phyloP scores from a whole-genome alignment of 2,113 vertebrate species.

The Choloepus hoffmanni region DNA sequence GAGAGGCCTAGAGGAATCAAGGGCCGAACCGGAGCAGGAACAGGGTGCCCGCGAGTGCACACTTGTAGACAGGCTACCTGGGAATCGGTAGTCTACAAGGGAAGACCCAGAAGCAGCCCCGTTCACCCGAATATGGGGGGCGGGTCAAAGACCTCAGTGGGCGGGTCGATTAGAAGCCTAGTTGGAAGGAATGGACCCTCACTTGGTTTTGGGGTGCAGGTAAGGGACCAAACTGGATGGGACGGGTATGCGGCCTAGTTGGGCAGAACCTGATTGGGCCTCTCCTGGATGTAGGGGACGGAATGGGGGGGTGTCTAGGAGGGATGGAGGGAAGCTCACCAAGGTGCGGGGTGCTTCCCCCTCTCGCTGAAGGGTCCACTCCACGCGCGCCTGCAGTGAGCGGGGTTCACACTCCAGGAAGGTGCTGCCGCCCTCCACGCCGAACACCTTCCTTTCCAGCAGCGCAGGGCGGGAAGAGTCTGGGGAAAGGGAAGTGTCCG shows the following conservation, averaged over 20 bases:
- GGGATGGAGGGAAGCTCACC: slow-evolving; percentile 83
- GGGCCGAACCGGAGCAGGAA: neutral
- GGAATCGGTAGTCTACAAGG: neutral
- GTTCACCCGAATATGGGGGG: neutral
- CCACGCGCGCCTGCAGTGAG: slow-evolving; percentile 93
- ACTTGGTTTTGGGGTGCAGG: neutral
- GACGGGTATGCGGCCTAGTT: too few relatives aligned
- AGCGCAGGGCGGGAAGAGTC: slow-evolving; percentile 90
- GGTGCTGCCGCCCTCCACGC: slow-evolving; percentile 94
- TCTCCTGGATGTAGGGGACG: neutral
- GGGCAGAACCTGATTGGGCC: neutral
- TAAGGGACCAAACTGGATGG: neutral
- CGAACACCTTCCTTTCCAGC: slow-evolving; percentile 92
- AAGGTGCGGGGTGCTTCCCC: slow-evolving; percentile 87
- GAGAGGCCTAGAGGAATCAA: neutral
- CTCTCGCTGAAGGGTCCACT: slow-evolving; percentile 94
- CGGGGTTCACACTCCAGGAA: slow-evolving; percentile 98
- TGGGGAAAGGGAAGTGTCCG: slow-evolving; percentile 67
- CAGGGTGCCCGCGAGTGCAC: too few relatives aligned
- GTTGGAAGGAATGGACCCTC: neutral
- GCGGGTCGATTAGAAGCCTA: neutral
- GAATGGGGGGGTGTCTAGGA: neutral
- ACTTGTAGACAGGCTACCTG: neutral
- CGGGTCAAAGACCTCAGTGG: neutral
- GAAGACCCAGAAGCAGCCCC: neutral